Base-by-base conservation (phyloP, 2,113 vertebrate species). In the Plectropomus leopardus region DNA sequence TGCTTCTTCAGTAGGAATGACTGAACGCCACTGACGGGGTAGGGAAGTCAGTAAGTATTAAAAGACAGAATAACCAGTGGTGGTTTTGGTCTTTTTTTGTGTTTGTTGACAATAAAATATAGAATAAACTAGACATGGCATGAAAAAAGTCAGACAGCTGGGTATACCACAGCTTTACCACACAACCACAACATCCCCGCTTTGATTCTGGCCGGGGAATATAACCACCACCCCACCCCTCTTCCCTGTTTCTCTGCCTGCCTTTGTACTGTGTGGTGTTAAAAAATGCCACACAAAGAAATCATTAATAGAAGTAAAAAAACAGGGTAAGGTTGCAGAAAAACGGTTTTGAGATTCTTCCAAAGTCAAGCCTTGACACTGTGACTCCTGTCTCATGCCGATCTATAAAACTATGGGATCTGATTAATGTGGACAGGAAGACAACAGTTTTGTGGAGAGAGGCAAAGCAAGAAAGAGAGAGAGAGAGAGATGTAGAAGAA, bases 351-450 rank as follows among this genome's bases (percentile, higher is more conserved):
- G 32, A 68, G 30, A 74, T 48, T 3, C 19, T 4, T 57, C 3
- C 10, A 24, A 76, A 55, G 48, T 76, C 34, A n/a, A 45, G 26
- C 34, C 19, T 19, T 60, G 19, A 78, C 70, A 51, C 32, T 77
- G 45, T 21, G 68, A 67, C 59, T 75, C 7, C 72, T 17, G 53
- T 23, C 36, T 61, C 24, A 50, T 28, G 11, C 26, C 5, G 36
- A 74, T 78, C 71, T 71, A 67, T 82, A 55, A n/a, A 1, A 4
- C 42, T 51, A 58, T 40, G 11, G 11, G 36, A 40, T 70, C 30
- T 40, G 53, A 78, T 66, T 65, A 58, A 80, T 77, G 53, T 15
- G n/a, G 51, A 60, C 23, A n/a, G 42, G 67, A 60, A 32, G 17
- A 84, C 19, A 40, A 40, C 15, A 44, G 57, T 19, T 57, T 59